Base-by-base conservation (phyloP, 2,888 invertebrate genomes). In the Diaphora mendica region DNA sequence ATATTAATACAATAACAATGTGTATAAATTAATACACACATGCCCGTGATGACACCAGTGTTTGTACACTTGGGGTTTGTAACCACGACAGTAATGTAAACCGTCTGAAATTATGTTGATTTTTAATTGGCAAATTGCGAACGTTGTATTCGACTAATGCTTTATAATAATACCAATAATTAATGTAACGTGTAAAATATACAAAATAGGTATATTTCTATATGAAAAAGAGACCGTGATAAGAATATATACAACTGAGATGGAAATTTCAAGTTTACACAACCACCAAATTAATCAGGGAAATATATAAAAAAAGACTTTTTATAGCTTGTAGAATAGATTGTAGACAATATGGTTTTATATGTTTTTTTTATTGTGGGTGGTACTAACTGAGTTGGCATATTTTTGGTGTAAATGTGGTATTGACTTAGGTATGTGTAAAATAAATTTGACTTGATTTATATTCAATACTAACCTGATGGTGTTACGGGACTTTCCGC, bases 401-500 rank as follows among this genome's bases (percentile, higher is more conserved):
- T 26, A 59, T 26, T 59, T 59, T 59, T 26, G 13, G 13, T 4
- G 3, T 59, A 26, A 13, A 13, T 23, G 55, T 59, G 55, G n/a
- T 59, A 26, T 59, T 59, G 23, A 55, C n/a, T n/a, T n/a, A n/a
- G 2, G 2, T 55, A 55, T 11, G n/a, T n/a, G 1, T 39, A 1
- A 39, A 9, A 39, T 39, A 39, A 39, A 39, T 39, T 39, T 39
- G 39, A 5, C 39, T 39, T 39, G 11, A 39, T 39, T 39, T 39
- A 39, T 39, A 39, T 39, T 23, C 17, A 23, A 51, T 11, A 73
- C 80, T 77, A 86, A 95, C 95, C 95, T 83, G 95, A 93, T 13
- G 96, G 95, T 1, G 93, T 91, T 48, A 85, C 84, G 3, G 95
- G 94, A 76, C 92, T 95, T 77, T 96, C 95, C 0, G 93, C 95